Percentiles rank a stretch among this genome's conserved stretches.
Conservation (phyloP, 2,888 invertebrate genomes). For the Anoplius nigerrimus region DNA sequence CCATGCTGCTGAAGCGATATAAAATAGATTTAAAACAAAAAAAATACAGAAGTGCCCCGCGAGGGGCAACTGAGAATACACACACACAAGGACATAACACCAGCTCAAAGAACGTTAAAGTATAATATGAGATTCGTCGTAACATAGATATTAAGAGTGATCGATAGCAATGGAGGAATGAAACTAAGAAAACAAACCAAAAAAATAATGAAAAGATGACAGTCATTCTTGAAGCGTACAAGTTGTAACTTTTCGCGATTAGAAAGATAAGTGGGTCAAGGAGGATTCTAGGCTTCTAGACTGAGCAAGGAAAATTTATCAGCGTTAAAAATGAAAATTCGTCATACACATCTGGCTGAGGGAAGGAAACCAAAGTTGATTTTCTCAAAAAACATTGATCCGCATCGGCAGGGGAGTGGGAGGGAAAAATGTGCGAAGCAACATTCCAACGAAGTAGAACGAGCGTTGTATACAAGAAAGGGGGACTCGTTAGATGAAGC, state of each 20-base stretch:
- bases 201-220: no score
- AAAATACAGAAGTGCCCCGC: conserved; percentile 28
- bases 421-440: neutral
- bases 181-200: conserved; percentile 15
- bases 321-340: no score
- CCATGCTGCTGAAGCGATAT: conserved; percentile 1
- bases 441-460: neutral
- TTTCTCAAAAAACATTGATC: no score
- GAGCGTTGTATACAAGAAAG: neutral
- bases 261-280: conserved; percentile 29
- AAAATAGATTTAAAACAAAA: conserved; percentile 20
- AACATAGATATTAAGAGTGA: conserved; percentile 44
- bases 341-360: no score
- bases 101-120: conserved; percentile 62
- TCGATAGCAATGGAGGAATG: conserved; percentile 24
- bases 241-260: conserved; percentile 44
- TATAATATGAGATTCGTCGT: conserved; percentile 42
- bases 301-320: neutral
- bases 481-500: neutral
- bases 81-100: conserved; percentile 63
- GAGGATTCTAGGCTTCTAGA: conserved; percentile 36
- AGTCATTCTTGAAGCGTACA: conserved; percentile 13
- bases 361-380: no score
- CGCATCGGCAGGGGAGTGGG: neutral
- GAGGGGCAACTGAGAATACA: conserved; percentile 37